These are phyloP conservation scores for Tyrophagus putrescentiae DNA, from an alignment of 1,140 invertebrate genomes.

Conservation along the genomic window DNA sequence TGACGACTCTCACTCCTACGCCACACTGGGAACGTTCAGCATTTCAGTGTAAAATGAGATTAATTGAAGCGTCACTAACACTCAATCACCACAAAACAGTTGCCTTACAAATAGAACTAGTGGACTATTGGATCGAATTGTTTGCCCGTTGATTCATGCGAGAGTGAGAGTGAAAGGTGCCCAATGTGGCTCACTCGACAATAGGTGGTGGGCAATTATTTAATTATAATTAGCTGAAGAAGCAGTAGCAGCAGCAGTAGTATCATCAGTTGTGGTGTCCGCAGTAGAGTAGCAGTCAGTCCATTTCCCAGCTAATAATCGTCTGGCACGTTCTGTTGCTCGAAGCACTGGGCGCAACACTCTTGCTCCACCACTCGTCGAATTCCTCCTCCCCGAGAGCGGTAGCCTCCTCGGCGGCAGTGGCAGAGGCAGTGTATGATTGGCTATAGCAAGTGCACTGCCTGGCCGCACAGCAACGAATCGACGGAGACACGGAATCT, in stretches of 20 bases:
- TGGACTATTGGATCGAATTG: too few species aligned
- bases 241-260: background rate
- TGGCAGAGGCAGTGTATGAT: background rate
- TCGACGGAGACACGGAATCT: too few species aligned
- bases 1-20: too few species aligned
- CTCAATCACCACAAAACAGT: too few species aligned
- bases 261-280: background rate
- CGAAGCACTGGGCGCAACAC: background rate
- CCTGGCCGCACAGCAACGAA: background rate
- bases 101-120: too few species aligned
- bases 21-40: too few species aligned
- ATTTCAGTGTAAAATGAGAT: too few species aligned
- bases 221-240: background rate
- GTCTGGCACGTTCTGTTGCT: background rate
- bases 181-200: too few species aligned
- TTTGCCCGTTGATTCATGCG: too few species aligned
- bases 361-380: constrained; percentile 1
- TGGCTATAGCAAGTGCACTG: constrained; percentile 1
- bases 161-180: too few species aligned
- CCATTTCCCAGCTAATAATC: background rate
- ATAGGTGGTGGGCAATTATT: background rate
- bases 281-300: background rate
- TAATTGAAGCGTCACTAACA: too few species aligned
- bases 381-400: background rate
- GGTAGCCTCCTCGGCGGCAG: background rate